Conservation (phyloP, 2,113 vertebrate species). For the Gavia stellata region DNA sequence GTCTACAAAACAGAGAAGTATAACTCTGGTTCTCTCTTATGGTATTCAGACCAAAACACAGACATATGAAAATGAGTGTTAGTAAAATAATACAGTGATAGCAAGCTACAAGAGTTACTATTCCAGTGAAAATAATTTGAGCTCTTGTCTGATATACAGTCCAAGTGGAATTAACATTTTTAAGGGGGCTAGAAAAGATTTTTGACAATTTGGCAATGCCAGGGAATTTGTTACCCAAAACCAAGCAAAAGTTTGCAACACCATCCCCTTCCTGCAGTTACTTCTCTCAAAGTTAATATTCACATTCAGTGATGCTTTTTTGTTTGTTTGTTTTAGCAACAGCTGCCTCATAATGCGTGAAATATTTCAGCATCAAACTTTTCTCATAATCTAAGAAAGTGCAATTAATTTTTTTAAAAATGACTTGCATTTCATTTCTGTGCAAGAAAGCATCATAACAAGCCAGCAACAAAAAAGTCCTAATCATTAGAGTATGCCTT, state of each 20-base stretch:
- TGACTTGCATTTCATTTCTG: neutral
- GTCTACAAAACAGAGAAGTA: neutral
- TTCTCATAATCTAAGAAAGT: neutral
- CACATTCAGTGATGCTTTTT: neutral
- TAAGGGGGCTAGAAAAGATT: neutral
- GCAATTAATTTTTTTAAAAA: neutral
- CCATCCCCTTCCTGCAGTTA: neutral
- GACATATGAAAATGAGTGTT: neutral
- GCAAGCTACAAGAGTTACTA: neutral
- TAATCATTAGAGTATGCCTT: neutral
- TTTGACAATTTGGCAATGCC: neutral
- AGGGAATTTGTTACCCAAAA: neutral
- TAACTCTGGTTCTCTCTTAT: neutral
- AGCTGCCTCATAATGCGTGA: neutral
- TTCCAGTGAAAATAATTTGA: neutral
- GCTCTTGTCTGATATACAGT: neutral
- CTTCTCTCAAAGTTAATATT: neutral
- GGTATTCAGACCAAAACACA: neutral
- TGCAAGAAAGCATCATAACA: neutral
- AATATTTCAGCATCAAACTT: neutral
- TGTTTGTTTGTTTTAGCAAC: neutral
- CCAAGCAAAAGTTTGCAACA: neutral
- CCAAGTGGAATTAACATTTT: neutral
- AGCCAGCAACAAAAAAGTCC: neutral
- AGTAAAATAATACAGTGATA: neutral